Evolutionary conservation across 2,888 invertebrate species (phyloP), one percentile per base, ranked within the genome.

Genomic region (Prosopocoilus inquinatus): DNA sequence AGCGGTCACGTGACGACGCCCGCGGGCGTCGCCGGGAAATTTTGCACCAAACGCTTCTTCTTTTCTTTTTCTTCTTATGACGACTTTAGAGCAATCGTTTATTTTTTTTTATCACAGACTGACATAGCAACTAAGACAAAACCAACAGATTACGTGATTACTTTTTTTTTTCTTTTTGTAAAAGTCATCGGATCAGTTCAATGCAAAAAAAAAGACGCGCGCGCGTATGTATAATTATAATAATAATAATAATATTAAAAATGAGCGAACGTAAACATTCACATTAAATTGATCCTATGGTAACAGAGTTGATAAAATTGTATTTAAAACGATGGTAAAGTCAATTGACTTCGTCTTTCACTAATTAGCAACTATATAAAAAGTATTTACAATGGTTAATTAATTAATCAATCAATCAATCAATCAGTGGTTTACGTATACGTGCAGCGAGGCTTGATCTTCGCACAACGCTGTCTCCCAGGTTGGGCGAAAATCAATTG

Each of bases 51-150:
- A 57, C 61, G 61, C 55, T 63, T 55, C 48, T 55, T 53, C 54
- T 50, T 60, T 53, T 53, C 50, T 49, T 20, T 59, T 64, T 66
- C 68, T 67, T 67, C 69, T 68, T 68, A 64, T 70, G 67, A 69
- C 69, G 68, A 70, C 69, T 70, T 68, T 70, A 71, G 72, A 73
- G 72, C 73, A 72, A 74, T 72, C 70, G 68, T 70, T 69, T 67
- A 70, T 71, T 33, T 39, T 44, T n/a, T 51, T 52, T 73, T 77
- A 77, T 77, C 77, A 77, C 77, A 77, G 77, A 77, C 75, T 75
- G 76, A 75, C 73, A 75, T 76, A 77, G 77, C 77, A 76, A 77
- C 71, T 70, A 64, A 72, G 72, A 71, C 66, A 58, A 63, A 60
- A 61, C 56, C 61, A 62, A 43, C 49, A 45, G 44, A 44, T 48